Percentiles rank a stretch among this genome's conserved stretches.
Conservation (phyloP, 1,140 invertebrate species). For the Drosophila prosaltans region DNA sequence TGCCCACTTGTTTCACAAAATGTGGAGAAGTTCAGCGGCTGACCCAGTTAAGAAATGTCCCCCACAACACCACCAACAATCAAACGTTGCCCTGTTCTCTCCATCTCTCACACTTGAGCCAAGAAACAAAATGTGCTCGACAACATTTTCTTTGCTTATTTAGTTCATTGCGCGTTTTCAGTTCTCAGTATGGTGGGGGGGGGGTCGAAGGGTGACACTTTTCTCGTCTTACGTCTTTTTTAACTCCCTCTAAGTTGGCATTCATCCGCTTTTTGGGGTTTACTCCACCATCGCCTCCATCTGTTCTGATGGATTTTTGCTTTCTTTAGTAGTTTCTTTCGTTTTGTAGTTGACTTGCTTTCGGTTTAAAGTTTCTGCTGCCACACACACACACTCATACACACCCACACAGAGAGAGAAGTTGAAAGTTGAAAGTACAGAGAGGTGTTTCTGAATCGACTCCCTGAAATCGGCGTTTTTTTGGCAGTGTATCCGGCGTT, state of each 20-base stretch:
- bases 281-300: not conserved
- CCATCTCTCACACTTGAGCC: conserved; percentile 4
- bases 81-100: not conserved
- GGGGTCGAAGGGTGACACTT: too few species aligned
- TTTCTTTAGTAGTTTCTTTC: conserved; percentile 18
- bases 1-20: conserved; percentile 9
- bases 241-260: conserved; percentile 8
- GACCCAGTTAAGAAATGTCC: conserved; percentile 28
- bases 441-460: too few species aligned
- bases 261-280: conserved; percentile 18
- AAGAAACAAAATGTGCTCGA: conserved; percentile 25
- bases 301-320: conserved; percentile 49
- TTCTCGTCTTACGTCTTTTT: not conserved
- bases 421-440: too few species aligned
- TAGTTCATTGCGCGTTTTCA: conserved; percentile 30
- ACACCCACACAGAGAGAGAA: not conserved
- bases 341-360: conserved; percentile 49
- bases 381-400: conserved; percentile 13
- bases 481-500: too few species aligned
- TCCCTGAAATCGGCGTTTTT: too few species aligned
- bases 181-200: not conserved
- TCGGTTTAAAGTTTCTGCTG: conserved; percentile 52
- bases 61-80: not conserved
- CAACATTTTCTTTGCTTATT: conserved; percentile 41
- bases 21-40: conserved; percentile 14